These are phyloP conservation scores for Drymonia ruficornis DNA, from an alignment of 2,888 invertebrate genomes.

Conservation along the genomic window DNA sequence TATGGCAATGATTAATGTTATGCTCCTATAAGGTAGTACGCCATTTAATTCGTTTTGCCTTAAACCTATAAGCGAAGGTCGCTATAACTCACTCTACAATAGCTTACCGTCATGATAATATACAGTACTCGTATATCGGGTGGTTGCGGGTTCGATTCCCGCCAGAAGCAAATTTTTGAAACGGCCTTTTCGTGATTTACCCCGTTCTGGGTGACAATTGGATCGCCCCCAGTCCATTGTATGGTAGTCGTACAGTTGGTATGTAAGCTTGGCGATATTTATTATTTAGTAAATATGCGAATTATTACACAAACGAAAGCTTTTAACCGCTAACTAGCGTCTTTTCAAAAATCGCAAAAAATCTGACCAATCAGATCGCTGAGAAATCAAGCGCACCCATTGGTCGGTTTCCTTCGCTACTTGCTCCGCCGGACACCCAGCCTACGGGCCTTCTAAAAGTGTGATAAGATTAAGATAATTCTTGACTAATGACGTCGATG, in stretches of 20 bases:
- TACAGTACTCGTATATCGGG: no score
- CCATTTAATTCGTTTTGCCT: neutral
- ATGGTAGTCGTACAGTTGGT: no score
- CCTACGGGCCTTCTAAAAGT: slow-evolving; percentile 22
- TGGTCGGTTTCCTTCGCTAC: neutral
- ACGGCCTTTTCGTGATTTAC: no score
- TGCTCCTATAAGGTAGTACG: neutral
- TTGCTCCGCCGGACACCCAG: neutral
- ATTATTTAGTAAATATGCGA: neutral
- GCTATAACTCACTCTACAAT: slow-evolving; percentile 3
- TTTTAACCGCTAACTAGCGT: neutral
- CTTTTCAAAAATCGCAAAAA: neutral
- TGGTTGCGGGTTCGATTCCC: no score
- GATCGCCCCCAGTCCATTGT: no score
- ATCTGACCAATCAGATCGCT: neutral
- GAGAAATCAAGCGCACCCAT: neutral
- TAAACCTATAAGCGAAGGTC: neutral
- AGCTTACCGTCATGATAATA: slow-evolving; percentile 1
- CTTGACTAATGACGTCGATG: slow-evolving; percentile 47
- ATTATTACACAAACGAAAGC: neutral
- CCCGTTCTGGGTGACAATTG: no score
- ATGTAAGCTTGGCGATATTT: no score
- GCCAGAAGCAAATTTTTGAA: no score
- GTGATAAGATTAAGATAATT: slow-evolving; percentile 43
- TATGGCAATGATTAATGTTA: neutral